phyloP scores from a whole-genome alignment of 2,113 vertebrate genomes.

The Mionectes macconnelli region DNA sequence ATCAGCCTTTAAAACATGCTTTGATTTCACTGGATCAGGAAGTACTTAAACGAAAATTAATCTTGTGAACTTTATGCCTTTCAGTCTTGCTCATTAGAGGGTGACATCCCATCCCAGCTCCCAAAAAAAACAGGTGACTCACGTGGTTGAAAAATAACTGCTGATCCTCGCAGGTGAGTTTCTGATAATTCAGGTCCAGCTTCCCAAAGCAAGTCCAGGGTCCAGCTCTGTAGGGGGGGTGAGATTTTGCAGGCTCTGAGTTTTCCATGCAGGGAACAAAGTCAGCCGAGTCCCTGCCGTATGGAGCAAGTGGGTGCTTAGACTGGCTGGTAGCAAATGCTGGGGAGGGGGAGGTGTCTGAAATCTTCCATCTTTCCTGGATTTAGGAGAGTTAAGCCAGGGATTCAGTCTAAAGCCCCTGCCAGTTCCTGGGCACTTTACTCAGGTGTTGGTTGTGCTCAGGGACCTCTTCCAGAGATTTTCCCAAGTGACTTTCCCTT shows the following conservation, averaged over 20 bases:
- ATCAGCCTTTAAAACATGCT: neutral
- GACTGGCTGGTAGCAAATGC: neutral
- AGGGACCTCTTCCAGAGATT: neutral
- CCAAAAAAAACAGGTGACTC: neutral
- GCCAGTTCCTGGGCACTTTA: neutral
- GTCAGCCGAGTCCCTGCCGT: neutral
- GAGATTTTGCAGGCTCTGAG: neutral
- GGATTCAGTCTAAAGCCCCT: neutral
- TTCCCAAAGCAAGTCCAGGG: neutral
- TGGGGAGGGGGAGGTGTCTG: neutral
- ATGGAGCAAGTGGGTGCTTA: neutral
- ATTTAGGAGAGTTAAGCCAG: fast-evolving
- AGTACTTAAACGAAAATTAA: neutral
- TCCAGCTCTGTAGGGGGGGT: neutral
- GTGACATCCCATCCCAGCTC: neutral
- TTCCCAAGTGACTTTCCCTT: neutral
- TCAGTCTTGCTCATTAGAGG: neutral
- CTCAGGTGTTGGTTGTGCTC: neutral
- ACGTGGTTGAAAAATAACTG: neutral
- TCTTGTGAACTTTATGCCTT: neutral
- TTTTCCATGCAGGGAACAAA: neutral
- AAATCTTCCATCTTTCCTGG: neutral
- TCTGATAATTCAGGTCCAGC: neutral
- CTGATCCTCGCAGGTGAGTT: neutral
- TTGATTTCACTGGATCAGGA: neutral